Evolutionary conservation across 2,797 vertebrate species (phyloP), one percentile per base, ranked within the genome.

Genomic region (Phoeniculus purpureus): DNA sequence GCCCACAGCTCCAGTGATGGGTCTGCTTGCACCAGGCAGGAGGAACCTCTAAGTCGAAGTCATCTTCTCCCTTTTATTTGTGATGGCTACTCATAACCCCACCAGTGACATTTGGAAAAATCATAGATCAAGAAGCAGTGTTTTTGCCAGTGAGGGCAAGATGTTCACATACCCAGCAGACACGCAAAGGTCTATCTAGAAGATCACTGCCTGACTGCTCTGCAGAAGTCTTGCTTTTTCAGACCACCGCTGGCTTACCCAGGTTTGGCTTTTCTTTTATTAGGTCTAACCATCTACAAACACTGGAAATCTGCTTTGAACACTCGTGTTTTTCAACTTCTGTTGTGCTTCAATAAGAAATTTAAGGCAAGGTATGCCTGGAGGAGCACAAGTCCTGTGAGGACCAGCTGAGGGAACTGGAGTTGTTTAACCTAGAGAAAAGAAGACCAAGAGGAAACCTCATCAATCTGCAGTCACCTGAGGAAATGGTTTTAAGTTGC

Each of bases 291-390:
- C 37, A 40, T 60, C 58, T 59, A 29, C 6, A 22, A 77, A 74
- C 22, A 43, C 58, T 56, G 8, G 29, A 86, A 87, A 29, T 15
- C 23, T 75, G 8, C 74, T 37, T 54, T 91, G 72, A 71, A 84
- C 74, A 47, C 40, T 5, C 9, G 3, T 32, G 25, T 74, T 60
- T 55, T 90, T 81, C 75, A 70, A n/a, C 55, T 34, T 65, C 54
- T 70, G 59, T 54, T 76, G 72, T 37, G 10, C 43, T 76, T 90
- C 85, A 61, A 14, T 59, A 80, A 89, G 92, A 91, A 87, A 81
- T 75, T 68, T 72, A 67, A 65, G 65, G 47, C 45, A 72, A 2
- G 9, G 37, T n/a, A 56, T 73, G 94, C 43, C 43, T 43, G 10
- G 10, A 43, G 43, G 43, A 43, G 43, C 43, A 43, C 43, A 43